A percentile compares a stretch with the other conserved stretches of the same genome.
phyloP scores from a whole-genome alignment of 2,113 vertebrate genomes.

The Ibidorhyncha struthersii region DNA sequence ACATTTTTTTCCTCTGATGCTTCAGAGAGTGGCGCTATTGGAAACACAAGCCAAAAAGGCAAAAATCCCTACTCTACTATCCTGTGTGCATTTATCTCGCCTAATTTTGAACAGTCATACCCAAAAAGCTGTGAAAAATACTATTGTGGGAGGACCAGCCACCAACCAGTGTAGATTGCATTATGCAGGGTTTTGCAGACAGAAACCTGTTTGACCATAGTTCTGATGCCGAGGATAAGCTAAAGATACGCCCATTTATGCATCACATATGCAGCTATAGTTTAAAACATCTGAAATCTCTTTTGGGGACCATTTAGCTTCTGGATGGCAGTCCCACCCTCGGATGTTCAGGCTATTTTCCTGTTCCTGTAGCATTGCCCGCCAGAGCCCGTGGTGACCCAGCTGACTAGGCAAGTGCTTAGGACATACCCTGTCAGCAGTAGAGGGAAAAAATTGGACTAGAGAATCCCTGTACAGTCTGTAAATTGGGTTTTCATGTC shows the following conservation, averaged over 20 bases:
- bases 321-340: not conserved
- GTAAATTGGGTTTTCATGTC: not conserved
- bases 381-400: not conserved
- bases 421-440: not conserved
- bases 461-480: not conserved
- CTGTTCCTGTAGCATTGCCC: not conserved
- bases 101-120: not conserved
- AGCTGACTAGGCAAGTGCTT: not conserved
- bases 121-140: not conserved
- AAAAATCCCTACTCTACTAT: not conserved
- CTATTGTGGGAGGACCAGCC: rapidly evolving
- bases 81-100: rapidly evolving
- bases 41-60: not conserved
- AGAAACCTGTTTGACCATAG: not conserved
- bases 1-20: not conserved
- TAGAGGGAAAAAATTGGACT: not conserved
- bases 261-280: not conserved
- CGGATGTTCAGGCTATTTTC: not conserved
- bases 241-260: not conserved
- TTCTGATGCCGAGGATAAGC: not conserved
- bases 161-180: not conserved
- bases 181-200: not conserved
- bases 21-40: not conserved
- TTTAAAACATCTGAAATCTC: not conserved
- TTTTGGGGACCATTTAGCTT: not conserved